Percentiles rank a stretch among this genome's conserved stretches.
Evolutionary conservation across 1,140 invertebrate genomes (phyloP).

Genomic region (Drosophila sproati): DNA sequence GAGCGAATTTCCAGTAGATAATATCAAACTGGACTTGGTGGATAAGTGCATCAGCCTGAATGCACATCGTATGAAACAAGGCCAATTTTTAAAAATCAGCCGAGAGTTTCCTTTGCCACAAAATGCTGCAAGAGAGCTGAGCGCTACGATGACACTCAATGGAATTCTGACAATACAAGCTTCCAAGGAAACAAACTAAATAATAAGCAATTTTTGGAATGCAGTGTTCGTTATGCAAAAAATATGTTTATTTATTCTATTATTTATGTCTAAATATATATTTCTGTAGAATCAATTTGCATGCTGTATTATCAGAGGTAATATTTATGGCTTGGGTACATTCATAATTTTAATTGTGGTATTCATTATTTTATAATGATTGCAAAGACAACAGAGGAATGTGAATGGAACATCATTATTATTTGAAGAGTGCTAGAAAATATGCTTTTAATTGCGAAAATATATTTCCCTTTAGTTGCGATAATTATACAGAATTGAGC

Average conservation of each 20-base stretch:
- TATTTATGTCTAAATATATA: background rate
- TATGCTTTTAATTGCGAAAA: constrained; percentile 78
- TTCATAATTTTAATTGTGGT: constrained; percentile 56
- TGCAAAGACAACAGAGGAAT: constrained; percentile 44
- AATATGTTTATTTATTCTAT: background rate
- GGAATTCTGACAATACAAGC: constrained; percentile 36
- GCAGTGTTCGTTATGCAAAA: background rate
- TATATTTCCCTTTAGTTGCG: constrained; percentile 63
- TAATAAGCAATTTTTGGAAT: background rate
- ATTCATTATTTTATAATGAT: constrained; percentile 37
- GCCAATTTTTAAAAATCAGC: constrained; percentile 9
- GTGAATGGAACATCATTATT: constrained; percentile 46
- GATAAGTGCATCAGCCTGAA: constrained; percentile 6
- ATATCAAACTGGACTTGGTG: constrained; percentile 21
- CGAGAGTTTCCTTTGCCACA: constrained; percentile 30
- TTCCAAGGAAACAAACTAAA: background rate
- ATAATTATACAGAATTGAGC: constrained; percentile 74
- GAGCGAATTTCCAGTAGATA: constrained; percentile 26
- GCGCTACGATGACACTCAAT: background rate
- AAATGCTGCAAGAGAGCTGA: constrained; percentile 11
- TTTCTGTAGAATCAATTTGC: background rate
- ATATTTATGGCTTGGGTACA: constrained; percentile 4
- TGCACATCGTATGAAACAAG: constrained; percentile 1
- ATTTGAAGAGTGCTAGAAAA: constrained; percentile 70
- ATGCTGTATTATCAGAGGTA: background rate